These are phyloP conservation scores for Tichodroma muraria DNA, from an alignment of 2,113 vertebrate species.

Conservation along the genomic window DNA sequence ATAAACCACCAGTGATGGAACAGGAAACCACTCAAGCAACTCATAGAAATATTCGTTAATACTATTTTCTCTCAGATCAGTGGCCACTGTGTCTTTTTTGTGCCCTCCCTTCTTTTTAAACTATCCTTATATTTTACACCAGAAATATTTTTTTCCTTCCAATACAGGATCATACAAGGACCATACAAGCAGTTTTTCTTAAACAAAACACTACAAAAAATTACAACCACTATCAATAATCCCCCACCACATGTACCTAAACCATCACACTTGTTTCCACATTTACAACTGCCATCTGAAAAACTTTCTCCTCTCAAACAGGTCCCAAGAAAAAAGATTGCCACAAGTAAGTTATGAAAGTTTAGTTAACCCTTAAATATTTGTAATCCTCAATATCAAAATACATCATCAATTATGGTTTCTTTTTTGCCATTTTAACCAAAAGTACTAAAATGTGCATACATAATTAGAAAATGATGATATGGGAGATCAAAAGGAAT, in stretches of 20 bases:
- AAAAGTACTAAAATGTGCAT: not conserved
- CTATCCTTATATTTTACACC: not conserved
- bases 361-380: not conserved
- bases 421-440: not conserved
- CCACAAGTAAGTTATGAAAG: not conserved
- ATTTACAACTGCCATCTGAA: not conserved
- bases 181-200: not conserved
- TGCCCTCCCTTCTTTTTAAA: not conserved
- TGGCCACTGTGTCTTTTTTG: not conserved
- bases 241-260: fast-evolving
- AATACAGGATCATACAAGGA: not conserved
- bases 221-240: not conserved
- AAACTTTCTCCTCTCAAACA: not conserved
- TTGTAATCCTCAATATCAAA: not conserved
- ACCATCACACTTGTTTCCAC: not conserved
- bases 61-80: not conserved
- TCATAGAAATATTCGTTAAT: not conserved
- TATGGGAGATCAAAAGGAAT: not conserved
- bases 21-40: not conserved
- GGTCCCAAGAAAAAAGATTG: not conserved
- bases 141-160: not conserved
- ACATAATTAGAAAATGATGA: not conserved
- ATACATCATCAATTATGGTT: not conserved
- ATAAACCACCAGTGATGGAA: not conserved
- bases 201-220: not conserved